Evolutionary conservation across 2,797 vertebrate genomes (phyloP).

Genomic region (Manis pentadactyla): DNA sequence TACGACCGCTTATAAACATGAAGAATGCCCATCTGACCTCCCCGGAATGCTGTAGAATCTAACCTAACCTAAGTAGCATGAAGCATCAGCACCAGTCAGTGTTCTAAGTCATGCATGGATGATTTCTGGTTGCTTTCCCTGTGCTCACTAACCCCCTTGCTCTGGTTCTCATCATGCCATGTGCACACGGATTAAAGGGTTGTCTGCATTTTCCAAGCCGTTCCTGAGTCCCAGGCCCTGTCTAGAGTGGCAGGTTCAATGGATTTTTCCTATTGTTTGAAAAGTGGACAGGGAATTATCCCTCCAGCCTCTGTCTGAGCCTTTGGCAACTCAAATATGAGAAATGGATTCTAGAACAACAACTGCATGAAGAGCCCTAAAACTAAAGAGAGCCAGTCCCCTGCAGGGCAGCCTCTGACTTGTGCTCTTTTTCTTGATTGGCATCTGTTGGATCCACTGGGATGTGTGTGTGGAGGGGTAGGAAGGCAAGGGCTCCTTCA

Average conservation of each 20-base stretch:
- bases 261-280: neutral
- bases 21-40: slow-evolving; percentile 70
- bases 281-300: neutral
- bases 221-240: neutral
- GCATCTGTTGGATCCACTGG: neutral
- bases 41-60: slow-evolving; percentile 75
- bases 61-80: slow-evolving; percentile 73
- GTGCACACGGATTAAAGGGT: neutral
- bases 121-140: neutral
- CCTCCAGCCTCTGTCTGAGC: neutral
- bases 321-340: slow-evolving; percentile 5
- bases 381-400: neutral
- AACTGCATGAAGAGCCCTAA: neutral
- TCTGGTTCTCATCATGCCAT: neutral
- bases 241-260: neutral
- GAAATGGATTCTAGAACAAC: neutral
- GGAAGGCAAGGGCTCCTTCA: neutral
- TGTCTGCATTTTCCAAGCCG: slow-evolving; percentile 38
- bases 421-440: neutral
- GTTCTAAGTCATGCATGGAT: slow-evolving; percentile 66
- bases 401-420: neutral
- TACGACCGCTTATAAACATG: slow-evolving; percentile 85
- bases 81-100: slow-evolving; percentile 38
- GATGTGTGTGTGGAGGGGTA: neutral
- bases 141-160: slow-evolving; percentile 65